These are phyloP conservation scores for Melieria picta DNA, from an alignment of 2,888 invertebrate species.

Conservation along the genomic window DNA sequence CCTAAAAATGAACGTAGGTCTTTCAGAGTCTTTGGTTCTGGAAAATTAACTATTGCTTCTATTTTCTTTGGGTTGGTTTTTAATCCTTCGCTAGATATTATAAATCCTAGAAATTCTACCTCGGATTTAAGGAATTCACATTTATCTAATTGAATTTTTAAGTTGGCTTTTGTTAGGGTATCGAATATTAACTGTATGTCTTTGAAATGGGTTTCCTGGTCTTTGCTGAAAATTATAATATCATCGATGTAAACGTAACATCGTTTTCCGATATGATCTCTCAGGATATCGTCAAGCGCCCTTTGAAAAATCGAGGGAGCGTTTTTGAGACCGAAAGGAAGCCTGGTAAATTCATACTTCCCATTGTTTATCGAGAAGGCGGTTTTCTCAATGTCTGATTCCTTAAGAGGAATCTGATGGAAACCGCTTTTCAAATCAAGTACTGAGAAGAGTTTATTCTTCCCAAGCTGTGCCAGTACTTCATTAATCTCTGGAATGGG, in stretches of 20 bases:
- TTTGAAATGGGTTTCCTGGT: not conserved
- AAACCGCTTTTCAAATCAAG: not conserved
- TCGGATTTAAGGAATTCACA: not conserved
- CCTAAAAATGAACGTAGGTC: constrained; percentile 3
- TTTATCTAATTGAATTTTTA: not conserved
- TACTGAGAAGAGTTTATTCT: not conserved
- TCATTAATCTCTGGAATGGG: too few species aligned
- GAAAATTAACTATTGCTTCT: constrained; percentile 15
- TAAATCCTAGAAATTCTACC: not conserved
- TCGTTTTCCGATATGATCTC: not conserved
- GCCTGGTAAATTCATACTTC: too few species aligned
- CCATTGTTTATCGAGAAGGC: too few species aligned
- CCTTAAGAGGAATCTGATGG: not conserved
- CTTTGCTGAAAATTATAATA: not conserved
- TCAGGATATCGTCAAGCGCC: too few species aligned
- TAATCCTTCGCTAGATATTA: too few species aligned
- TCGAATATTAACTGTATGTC: not conserved
- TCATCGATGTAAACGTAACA: not conserved
- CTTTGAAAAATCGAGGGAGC: too few species aligned
- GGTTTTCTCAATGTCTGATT: too few species aligned
- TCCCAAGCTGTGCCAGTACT: not conserved
- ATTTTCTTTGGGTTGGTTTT: not conserved
- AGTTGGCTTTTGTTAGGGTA: not conserved
- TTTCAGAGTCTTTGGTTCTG: constrained; percentile 22
- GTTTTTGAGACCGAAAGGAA: too few species aligned